Base-by-base conservation (phyloP, 2,113 vertebrate species). In the Cathartes aura region DNA sequence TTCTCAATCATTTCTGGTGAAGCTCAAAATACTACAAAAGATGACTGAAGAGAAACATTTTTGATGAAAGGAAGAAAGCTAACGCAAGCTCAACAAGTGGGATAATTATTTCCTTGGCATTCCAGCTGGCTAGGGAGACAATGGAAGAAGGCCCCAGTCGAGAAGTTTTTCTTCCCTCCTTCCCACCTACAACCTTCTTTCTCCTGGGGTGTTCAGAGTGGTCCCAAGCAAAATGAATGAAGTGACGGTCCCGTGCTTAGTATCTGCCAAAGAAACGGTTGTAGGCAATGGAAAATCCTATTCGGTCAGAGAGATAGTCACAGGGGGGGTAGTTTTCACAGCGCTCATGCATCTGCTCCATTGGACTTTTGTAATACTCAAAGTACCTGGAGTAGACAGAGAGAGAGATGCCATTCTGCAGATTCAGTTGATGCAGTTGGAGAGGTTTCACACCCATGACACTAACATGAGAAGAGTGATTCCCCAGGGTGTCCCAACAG, bases 301-400 rank as follows among this genome's bases (percentile, higher is more conserved):
- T 92, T 45, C 23, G 97, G 95, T 99, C 98, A 52, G 98, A 98
- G 93, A 99, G 98, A 45, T 98, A 56, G 42, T 98, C 98, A 91
- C 99, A 99, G 7, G 96, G 98, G 1, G 97, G 9, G 45, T 99
- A 98, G 56, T 91, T 94, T 90, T 99, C 99, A 88, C 99, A 99
- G 48, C 98, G 98, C 78, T 99, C 99, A 7, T 81, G 95, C 95
- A 96, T 98, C 90, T 94, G 78, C 89, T 98, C 98, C 96, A 95
- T 60, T 2, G 97, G 96, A 15, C 40, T 91, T 68, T 95, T 98
- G 14, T 97, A 86, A 45, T 73, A 58, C 43, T 97, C 94, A 0
- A 21, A n/a, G 73, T 97, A 97, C 94, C 98, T 98, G 87, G 12
- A 76, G 91, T 1, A 55, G 62, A 95, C 26, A 92, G 20, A 94